Conservation (phyloP, 2,888 invertebrate genomes). For the Parnassius smintheus region DNA sequence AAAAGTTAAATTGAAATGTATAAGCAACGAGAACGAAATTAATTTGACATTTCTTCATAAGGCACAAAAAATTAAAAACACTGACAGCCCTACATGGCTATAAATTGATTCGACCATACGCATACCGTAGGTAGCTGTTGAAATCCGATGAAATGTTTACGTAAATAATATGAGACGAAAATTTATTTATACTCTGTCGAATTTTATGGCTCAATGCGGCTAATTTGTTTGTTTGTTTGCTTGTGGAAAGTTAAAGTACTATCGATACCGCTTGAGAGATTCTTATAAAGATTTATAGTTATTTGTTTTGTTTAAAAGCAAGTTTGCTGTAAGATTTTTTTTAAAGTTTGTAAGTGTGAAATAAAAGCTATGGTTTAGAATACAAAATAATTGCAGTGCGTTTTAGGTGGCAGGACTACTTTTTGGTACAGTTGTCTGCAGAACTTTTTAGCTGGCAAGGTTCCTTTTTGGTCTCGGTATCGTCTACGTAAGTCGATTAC, state of each 20-base stretch:
- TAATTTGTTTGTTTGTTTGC: conserved; percentile 24
- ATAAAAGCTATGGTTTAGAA: no score
- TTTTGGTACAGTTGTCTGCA: no score
- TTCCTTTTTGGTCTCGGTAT: no score
- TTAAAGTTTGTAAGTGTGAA: no score
- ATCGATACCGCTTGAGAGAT: conserved; percentile 2
- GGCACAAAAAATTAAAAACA: neutral
- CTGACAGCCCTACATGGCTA: conserved; percentile 12
- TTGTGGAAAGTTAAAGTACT: conserved; percentile 14
- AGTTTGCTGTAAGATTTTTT: no score
- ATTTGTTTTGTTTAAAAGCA: neutral
- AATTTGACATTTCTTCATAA: no score
- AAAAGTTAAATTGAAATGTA: no score
- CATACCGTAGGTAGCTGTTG: conserved; percentile 21
- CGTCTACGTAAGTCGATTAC: no score
- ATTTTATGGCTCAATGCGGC: conserved; percentile 19
- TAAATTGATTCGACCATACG: conserved; percentile 17
- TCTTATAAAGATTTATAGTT: conserved; percentile 3
- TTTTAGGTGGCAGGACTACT: no score
- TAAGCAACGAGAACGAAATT: no score
- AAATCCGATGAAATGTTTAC: conserved; percentile 24
- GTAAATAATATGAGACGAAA: conserved; percentile 18
- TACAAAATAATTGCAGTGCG: no score
- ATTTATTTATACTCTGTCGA: conserved; percentile 20
- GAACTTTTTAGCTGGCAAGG: no score